These are phyloP conservation scores for Bolinopsis microptera DNA, from an alignment of 37 sponge, comb jelly and placozoan species.

Conservation along the genomic window DNA sequence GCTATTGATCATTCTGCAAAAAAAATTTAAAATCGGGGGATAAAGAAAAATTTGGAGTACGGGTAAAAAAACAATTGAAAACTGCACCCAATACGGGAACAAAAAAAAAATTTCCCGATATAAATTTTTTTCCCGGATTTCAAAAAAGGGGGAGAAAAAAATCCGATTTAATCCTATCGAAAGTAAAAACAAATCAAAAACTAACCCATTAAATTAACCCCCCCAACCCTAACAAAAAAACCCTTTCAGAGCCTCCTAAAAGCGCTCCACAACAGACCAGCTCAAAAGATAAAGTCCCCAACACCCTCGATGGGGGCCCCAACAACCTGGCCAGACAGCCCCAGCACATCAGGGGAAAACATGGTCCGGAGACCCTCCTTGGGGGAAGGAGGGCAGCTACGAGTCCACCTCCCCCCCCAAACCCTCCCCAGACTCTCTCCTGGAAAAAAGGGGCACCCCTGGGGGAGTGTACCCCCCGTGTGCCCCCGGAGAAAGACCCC, in stretches of 20 bases:
- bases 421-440: too few relatives aligned
- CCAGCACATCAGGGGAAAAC: background rate
- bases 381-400: slow-evolving; percentile 16
- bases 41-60: too few relatives aligned
- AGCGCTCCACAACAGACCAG: background rate
- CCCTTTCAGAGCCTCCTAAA: background rate
- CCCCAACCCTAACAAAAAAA: too few relatives aligned
- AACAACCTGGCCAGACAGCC: background rate
- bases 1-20: background rate
- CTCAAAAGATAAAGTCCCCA: background rate
- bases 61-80: too few relatives aligned
- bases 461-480: background rate
- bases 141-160: too few relatives aligned
- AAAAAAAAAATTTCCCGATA: background rate
- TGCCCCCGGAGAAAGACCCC: background rate
- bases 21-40: too few relatives aligned
- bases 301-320: background rate
- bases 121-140: background rate
- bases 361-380: background rate
- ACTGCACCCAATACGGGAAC: too few relatives aligned
- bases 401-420: slow-evolving; percentile 11
- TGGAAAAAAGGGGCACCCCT: background rate
- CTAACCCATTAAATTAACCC: too few relatives aligned
- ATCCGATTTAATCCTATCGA: too few relatives aligned
- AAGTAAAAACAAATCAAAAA: too few relatives aligned